Evolutionary conservation across 2,888 invertebrate genomes (phyloP).

Genomic region (Caenorhabditis afra): DNA sequence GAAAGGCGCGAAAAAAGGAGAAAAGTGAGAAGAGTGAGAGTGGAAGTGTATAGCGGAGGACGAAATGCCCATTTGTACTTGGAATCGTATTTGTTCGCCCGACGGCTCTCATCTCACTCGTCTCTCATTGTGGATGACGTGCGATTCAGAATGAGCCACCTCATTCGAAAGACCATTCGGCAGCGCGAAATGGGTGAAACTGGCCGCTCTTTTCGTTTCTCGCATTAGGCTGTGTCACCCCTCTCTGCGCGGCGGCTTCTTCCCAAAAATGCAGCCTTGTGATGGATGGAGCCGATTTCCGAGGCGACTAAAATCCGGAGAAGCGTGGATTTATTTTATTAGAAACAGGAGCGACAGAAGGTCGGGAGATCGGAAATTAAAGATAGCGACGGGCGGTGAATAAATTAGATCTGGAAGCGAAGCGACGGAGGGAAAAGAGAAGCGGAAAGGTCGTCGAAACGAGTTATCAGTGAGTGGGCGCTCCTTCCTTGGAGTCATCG

Average conservation of each 20-base stretch:
- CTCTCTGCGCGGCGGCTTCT: slow-evolving; percentile 4
- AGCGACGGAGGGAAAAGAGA: slow-evolving; percentile 6
- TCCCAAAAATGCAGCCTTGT: slow-evolving; percentile 7
- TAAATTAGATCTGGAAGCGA: background rate
- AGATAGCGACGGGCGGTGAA: background rate
- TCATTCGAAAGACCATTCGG: slow-evolving; percentile 43
- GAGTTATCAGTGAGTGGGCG: background rate
- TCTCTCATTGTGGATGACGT: slow-evolving; percentile 9
- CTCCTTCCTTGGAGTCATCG: background rate
- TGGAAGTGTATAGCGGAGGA: too few species aligned
- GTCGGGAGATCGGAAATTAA: background rate
- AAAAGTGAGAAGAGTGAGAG: too few species aligned
- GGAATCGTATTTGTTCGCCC: background rate
- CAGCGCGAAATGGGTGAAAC: slow-evolving; percentile 22
- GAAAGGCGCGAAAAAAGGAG: too few species aligned
- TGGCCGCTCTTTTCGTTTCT: slow-evolving; percentile 9
- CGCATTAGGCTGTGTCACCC: background rate
- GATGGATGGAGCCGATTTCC: slow-evolving; percentile 27
- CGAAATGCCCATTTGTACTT: too few species aligned
- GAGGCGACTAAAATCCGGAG: slow-evolving; percentile 1
- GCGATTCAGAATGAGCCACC: slow-evolving; percentile 13
- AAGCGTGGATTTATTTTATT: slow-evolving; percentile 31
- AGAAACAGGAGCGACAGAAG: slow-evolving; percentile 16
- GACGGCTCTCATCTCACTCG: background rate
- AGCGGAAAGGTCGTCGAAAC: background rate